Percentiles rank a stretch among this genome's conserved stretches.
Conservation (phyloP, 2,888 invertebrate genomes). For the Congeria kusceri region DNA sequence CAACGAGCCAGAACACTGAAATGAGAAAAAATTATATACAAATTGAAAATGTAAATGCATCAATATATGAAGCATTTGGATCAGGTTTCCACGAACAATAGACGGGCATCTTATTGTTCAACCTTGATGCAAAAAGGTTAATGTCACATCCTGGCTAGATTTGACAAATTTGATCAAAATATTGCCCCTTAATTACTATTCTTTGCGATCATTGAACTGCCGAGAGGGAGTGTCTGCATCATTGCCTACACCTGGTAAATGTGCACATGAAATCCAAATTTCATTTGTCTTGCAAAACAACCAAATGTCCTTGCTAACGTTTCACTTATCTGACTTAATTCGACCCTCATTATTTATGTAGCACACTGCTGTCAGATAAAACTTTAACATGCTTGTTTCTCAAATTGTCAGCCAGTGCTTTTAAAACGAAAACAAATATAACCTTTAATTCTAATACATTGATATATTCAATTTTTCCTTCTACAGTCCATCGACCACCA, state of each 20-base stretch:
- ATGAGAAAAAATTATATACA: constrained; percentile 53
- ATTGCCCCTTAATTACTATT: constrained; percentile 23
- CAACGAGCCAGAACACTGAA: constrained; percentile 54
- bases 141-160: constrained; percentile 13
- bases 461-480: constrained; percentile 25
- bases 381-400: not conserved
- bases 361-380: not conserved
- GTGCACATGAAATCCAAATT: constrained; percentile 8
- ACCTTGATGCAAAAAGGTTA: constrained; percentile 44
- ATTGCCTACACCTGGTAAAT: constrained; percentile 9
- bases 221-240: constrained; percentile 19
- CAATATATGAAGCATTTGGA: constrained; percentile 19
- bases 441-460: constrained; percentile 30
- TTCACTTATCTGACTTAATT: not conserved
- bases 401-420: constrained; percentile 10
- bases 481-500: constrained; percentile 33
- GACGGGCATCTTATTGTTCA: constrained; percentile 20
- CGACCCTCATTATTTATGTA: not conserved
- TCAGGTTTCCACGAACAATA: constrained; percentile 45
- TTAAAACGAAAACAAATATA: constrained; percentile 22
- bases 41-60: constrained; percentile 31
- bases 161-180: constrained; percentile 12
- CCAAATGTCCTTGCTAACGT: constrained; percentile 35
- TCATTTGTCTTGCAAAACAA: constrained; percentile 8
- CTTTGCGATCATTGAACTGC: constrained; percentile 36